Evolutionary conservation across 2,113 vertebrate species (phyloP).

Genomic region (Catharus bicknelli): DNA sequence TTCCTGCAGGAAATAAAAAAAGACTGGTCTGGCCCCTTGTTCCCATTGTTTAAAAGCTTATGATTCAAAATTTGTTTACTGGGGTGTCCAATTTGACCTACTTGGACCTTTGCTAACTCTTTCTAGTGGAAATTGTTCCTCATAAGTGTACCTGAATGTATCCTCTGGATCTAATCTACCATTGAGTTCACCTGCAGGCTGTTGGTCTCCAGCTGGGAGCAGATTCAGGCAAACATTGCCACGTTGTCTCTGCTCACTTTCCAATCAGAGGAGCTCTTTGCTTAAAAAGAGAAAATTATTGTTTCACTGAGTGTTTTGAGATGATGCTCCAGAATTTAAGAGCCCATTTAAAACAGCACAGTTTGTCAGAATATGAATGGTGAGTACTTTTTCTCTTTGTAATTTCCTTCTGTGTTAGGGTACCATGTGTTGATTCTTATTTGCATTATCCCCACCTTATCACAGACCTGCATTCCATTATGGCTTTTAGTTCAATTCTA

Average conservation of each 20-base stretch:
- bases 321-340: not conserved
- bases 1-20: not conserved
- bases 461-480: not conserved
- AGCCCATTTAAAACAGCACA: not conserved
- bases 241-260: not conserved
- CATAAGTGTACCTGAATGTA: not conserved
- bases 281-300: not conserved
- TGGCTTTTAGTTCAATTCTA: not conserved
- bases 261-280: not conserved
- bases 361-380: not conserved
- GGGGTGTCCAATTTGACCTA: not conserved
- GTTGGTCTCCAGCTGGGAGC: slow-evolving; percentile 20
- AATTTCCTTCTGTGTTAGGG: not conserved
- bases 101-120: not conserved
- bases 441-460: not conserved
- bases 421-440: not conserved
- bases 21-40: not conserved
- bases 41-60: not conserved
- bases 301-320: not conserved
- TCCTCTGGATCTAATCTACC: not conserved
- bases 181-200: not conserved
- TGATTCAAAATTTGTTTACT: not conserved
- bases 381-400: not conserved
- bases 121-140: not conserved
- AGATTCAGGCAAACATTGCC: not conserved